These are phyloP conservation scores for Callosobruchus maculatus DNA, from an alignment of 2,888 invertebrate genomes.

Conservation along the genomic window DNA sequence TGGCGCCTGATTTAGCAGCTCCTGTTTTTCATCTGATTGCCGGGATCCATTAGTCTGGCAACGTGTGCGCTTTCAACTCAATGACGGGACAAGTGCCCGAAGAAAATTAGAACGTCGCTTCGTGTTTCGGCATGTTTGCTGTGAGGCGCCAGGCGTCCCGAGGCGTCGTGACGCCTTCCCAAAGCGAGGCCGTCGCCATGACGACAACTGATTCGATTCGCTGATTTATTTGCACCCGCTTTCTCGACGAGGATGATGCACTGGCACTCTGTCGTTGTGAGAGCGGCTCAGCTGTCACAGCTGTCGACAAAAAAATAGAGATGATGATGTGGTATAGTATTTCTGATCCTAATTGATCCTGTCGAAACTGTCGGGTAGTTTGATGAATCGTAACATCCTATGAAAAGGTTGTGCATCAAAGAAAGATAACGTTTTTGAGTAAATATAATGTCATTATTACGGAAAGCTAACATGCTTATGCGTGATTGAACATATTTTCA, in stretches of 20 bases:
- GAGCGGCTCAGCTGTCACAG: neutral
- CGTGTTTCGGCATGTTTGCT: neutral
- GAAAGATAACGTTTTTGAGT: too few species aligned
- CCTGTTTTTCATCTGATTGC: neutral
- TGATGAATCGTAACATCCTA: too few species aligned
- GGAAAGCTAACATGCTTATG: too few species aligned
- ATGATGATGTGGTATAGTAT: too few species aligned
- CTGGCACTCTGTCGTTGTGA: neutral
- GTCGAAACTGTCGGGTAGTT: too few species aligned
- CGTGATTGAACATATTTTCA: too few species aligned
- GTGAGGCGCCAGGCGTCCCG: neutral
- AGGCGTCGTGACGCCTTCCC: neutral
- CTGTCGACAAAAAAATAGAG: neutral
- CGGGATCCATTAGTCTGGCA: neutral
- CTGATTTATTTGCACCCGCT: neutral
- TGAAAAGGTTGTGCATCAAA: too few species aligned
- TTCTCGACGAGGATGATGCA: neutral
- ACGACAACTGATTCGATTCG: neutral
- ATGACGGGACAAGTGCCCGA: neutral
- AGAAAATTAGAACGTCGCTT: neutral
- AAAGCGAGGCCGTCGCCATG: neutral
- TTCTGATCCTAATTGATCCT: too few species aligned
- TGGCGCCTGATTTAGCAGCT: neutral
- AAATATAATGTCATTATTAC: too few species aligned
- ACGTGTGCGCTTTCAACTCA: neutral